Base-by-base conservation (phyloP, 2,797 vertebrate genomes). In the Acrocephalus scirpaceus region DNA sequence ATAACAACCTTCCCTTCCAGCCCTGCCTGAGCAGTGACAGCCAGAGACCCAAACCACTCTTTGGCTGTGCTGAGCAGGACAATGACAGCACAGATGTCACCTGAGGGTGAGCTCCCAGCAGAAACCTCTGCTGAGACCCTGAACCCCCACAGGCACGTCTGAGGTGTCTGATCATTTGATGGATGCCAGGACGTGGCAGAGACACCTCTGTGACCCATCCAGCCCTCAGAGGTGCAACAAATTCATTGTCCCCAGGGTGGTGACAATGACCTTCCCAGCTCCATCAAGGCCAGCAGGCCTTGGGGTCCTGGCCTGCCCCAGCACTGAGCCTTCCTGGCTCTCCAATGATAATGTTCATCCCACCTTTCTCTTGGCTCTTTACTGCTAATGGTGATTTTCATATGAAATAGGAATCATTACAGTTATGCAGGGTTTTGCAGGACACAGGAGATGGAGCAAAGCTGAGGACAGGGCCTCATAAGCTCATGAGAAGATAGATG, bases 81-180 rank as follows among this genome's bases (percentile, higher is more conserved):
- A 11, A 21, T 5, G 64, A 72, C 2, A 26, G 4, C 1, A 4
- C 7, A 16, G 36, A 10, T 44, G 50, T 26, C 7, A 6, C 18
- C 57, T 19, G 53, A 15, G 47, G 38, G 38, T 10, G 38, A 65
- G 26, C 20, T 45, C 29, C 38, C 42, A 25, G 51, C 64, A 71
- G 34, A 36, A 74, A 26, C 7, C 53, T 62, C 57, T 58, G 72
- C 57, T 51, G 13, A 25, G 25, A 40, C 40, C 16, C n/a, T 50
- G 47, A 38, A 45, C 23, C 30, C 20, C 3, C 10, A 13, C 12
- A 75, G 42, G 1, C 6, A 2, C 2, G 0, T 10, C 77, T 21
- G 76, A 65, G 72, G 6, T 10, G 7, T 4, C 38, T 26, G 44
- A n/a, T 48, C 42, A 15, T 30, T 2, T 3, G 25, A 16, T 27